These are phyloP conservation scores for Bedellia somnulentella DNA, from an alignment of 2,888 invertebrate species.

Conservation along the genomic window DNA sequence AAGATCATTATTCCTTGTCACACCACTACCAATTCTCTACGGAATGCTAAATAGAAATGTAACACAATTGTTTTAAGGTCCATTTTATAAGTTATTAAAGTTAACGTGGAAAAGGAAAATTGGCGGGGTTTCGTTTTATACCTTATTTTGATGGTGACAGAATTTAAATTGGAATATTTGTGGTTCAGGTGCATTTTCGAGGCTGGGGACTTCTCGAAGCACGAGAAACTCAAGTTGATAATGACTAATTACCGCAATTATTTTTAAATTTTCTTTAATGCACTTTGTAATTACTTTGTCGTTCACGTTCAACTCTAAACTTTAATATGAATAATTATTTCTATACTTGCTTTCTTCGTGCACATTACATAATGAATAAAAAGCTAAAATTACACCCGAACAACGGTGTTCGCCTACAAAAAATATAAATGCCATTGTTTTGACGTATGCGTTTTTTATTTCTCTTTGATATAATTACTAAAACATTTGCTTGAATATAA, in stretches of 20 bases:
- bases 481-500: too few relatives aligned
- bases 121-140: conserved; percentile 17
- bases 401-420: too few relatives aligned
- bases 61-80: conserved; percentile 19
- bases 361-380: too few relatives aligned
- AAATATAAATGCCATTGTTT: too few relatives aligned
- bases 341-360: too few relatives aligned
- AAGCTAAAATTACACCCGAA: too few relatives aligned
- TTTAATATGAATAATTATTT: too few relatives aligned
- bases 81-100: conserved; percentile 13
- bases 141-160: conserved; percentile 14
- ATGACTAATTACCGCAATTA: conserved; percentile 39
- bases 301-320: conserved; percentile 1
- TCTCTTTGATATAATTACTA: too few relatives aligned
- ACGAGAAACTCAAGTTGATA: conserved; percentile 30
- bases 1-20: background rate
- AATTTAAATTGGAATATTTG: background rate
- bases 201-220: conserved; percentile 15
- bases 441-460: too few relatives aligned
- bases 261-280: too few relatives aligned
- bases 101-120: conserved; percentile 17
- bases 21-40: background rate
- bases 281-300: conserved; percentile 25
- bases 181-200: background rate
- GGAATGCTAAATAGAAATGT: conserved; percentile 22